These are phyloP conservation scores for Melanotaenia boesemani DNA, from an alignment of 2,797 vertebrate genomes.

Conservation along the genomic window DNA sequence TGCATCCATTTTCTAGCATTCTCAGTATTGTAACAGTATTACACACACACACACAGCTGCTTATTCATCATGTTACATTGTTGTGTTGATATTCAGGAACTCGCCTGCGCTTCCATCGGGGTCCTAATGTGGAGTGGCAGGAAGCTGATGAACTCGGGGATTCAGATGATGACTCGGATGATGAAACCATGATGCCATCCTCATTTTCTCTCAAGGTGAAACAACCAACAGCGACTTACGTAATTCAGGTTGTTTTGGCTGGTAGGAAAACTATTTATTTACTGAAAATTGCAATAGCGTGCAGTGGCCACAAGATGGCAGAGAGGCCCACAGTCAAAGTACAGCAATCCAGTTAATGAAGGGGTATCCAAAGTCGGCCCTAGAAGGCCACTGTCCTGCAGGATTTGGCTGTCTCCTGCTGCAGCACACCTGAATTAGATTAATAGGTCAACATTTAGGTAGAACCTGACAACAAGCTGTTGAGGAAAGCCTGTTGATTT, in stretches of 20 bases:
- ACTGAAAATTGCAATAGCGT: background rate
- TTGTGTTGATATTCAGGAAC: conserved; percentile 84
- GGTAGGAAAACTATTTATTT: background rate
- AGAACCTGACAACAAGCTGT: too few relatives aligned
- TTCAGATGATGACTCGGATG: conserved; percentile 87
- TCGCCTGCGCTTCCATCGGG: conserved; percentile 95
- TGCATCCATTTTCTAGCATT: conserved; percentile 15
- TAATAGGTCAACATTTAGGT: too few relatives aligned
- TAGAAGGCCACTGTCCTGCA: too few relatives aligned
- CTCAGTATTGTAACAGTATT: background rate
- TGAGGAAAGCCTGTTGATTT: too few relatives aligned
- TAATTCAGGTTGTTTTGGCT: background rate
- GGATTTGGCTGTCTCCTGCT: too few relatives aligned
- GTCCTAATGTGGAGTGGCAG: conserved; percentile 93
- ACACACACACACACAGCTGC: conserved; percentile 5
- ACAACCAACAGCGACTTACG: background rate
- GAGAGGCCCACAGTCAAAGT: background rate
- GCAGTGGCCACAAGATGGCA: conserved; percentile 47
- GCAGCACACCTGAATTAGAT: too few relatives aligned
- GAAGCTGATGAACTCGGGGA: conserved; percentile 93
- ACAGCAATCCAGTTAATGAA: conserved; percentile 7
- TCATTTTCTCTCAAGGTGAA: conserved; percentile 79
- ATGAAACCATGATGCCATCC: conserved; percentile 82
- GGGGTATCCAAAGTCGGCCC: too few relatives aligned
- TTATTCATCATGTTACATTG: conserved; percentile 23